Percentiles rank a stretch among this genome's conserved stretches.
phyloP scores from a whole-genome alignment of 64 coral and sea anemone species.

The Cladopsammia gracilis region DNA sequence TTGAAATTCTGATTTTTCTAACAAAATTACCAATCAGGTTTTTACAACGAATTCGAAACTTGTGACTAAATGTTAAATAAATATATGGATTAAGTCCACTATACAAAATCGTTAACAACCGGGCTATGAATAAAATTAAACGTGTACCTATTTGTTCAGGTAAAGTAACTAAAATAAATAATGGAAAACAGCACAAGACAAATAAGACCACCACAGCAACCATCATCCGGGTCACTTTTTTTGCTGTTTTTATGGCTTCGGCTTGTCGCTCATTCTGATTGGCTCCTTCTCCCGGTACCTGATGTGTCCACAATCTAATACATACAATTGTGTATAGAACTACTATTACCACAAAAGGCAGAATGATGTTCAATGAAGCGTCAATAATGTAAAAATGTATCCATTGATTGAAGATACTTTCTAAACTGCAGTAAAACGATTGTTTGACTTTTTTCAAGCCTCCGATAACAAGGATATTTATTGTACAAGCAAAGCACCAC shows the following conservation, averaged over 20 bases:
- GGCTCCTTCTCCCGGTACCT: conserved; percentile 23
- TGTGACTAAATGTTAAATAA: not conserved
- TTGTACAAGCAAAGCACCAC: not conserved
- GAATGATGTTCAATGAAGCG: not conserved
- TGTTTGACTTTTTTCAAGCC: not conserved
- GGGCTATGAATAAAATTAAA: not conserved
- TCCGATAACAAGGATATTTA: not conserved
- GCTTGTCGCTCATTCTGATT: not conserved
- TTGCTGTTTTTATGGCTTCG: not conserved
- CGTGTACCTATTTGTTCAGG: too few relatives aligned
- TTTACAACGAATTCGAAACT: not conserved
- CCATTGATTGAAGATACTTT: not conserved
- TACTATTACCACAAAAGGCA: not conserved
- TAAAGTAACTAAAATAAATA: too few relatives aligned
- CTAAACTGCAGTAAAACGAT: not conserved
- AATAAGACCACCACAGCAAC: not conserved
- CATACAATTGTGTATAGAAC: not conserved
- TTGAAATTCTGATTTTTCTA: not conserved
- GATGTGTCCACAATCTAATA: not conserved
- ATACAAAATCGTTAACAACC: not conserved
- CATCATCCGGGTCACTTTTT: conserved; percentile 30
- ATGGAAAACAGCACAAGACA: not conserved
- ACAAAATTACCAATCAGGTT: not conserved
- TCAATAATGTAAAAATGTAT: too few relatives aligned
- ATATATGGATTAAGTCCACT: not conserved